A percentile compares a stretch with the other conserved stretches of the same genome.
Conservation (phyloP, 2,888 invertebrate species). For the Melieria omissa region DNA sequence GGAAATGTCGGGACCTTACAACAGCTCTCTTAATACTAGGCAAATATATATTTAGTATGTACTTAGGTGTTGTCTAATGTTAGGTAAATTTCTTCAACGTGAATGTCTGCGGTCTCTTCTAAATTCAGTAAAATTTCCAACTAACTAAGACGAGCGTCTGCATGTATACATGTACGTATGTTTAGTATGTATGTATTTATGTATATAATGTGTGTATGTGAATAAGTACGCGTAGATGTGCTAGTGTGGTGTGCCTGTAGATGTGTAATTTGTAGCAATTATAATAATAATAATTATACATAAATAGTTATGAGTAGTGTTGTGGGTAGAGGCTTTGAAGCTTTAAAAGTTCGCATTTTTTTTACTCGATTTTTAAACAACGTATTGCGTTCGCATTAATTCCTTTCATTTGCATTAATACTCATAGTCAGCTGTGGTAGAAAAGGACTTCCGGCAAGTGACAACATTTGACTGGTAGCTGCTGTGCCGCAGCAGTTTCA, state of each 20-base stretch:
- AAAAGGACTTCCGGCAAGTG: no score
- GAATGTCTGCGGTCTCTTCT: conserved; percentile 52
- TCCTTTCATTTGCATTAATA: no score
- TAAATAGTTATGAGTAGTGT: background rate
- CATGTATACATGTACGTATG: conserved; percentile 17
- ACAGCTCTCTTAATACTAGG: background rate
- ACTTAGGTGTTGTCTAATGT: background rate
- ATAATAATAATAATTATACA: conserved; percentile 5
- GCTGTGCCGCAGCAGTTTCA: no score
- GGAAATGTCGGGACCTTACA: no score
- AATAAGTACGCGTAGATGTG: background rate
- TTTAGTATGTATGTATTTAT: conserved; percentile 20
- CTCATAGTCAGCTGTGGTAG: no score
- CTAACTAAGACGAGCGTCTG: conserved; percentile 36
- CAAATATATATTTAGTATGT: background rate
- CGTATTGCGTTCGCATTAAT: no score
- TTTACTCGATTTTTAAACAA: no score
- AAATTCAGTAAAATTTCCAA: conserved; percentile 46
- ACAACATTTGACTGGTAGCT: no score
- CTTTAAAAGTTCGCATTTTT: no score
- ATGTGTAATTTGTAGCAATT: background rate
- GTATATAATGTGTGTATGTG: conserved; percentile 1
- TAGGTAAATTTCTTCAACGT: background rate
- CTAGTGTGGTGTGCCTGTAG: no score
- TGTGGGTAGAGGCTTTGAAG: no score